Conservation (phyloP, 2,113 vertebrate species). For the Grallaria varia region DNA sequence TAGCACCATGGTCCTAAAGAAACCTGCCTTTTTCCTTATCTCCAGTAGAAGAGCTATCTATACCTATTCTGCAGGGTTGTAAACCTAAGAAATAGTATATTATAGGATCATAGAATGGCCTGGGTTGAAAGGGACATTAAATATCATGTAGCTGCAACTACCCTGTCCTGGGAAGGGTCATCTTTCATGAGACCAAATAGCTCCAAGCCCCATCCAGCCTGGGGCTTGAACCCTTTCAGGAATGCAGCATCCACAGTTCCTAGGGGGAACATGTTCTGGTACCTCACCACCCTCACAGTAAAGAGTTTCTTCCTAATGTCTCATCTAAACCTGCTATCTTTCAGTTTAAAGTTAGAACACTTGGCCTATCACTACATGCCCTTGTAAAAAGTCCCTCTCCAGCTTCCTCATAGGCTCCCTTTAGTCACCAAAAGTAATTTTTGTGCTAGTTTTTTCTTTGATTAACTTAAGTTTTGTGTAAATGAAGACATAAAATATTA, state of each 20-base stretch:
- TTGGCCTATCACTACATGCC: not conserved
- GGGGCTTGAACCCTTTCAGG: not conserved
- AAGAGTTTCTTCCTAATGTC: not conserved
- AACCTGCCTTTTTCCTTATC: not conserved
- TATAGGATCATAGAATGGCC: not conserved
- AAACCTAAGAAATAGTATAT: not conserved
- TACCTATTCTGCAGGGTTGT: not conserved
- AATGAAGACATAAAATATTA: not conserved
- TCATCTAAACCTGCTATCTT: not conserved
- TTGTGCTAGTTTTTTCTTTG: not conserved
- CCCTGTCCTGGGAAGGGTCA: no score
- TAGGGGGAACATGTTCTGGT: not conserved
- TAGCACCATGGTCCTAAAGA: not conserved
- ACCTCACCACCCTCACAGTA: not conserved
- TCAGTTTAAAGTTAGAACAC: not conserved
- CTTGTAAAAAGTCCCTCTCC: not conserved
- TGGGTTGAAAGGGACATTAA: not conserved
- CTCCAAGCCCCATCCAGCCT: not conserved
- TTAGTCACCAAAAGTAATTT: not conserved
- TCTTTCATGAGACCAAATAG: not conserved
- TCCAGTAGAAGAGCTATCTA: not conserved
- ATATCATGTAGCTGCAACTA: not conserved
- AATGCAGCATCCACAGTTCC: not conserved
- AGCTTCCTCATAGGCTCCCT: not conserved
- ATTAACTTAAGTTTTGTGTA: not conserved